These are phyloP conservation scores for Zoanthus gigantus DNA, from an alignment of 92 coral and sea anemone genomes.

Conservation along the genomic window DNA sequence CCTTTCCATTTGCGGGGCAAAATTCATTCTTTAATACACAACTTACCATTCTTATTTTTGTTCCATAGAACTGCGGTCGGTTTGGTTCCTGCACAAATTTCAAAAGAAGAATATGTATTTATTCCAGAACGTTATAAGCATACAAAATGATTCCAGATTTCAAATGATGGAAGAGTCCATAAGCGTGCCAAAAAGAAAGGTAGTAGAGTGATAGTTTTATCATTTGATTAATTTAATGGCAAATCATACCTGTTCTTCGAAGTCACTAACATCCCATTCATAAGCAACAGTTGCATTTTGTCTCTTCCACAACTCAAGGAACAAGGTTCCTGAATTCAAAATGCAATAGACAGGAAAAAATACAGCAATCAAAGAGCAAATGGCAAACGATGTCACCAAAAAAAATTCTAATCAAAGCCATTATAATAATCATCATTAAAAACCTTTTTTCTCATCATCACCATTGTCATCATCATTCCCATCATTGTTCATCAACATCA, in stretches of 20 bases:
- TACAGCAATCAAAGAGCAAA: background rate
- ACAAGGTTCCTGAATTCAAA: slow-evolving; percentile 81
- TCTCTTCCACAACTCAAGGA: slow-evolving; percentile 93
- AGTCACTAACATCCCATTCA: slow-evolving; percentile 95
- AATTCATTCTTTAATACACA: background rate
- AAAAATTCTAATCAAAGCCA: no score
- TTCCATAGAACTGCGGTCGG: slow-evolving; percentile 97
- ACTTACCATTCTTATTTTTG: slow-evolving; percentile 81
- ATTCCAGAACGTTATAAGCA: background rate
- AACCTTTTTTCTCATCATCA: no score
- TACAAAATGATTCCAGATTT: background rate
- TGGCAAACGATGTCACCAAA: background rate
- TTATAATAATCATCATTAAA: no score
- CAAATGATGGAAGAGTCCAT: background rate
- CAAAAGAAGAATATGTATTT: background rate
- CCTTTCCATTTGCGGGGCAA: no score
- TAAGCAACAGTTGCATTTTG: slow-evolving; percentile 85
- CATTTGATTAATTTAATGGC: no score
- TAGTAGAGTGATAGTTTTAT: background rate
- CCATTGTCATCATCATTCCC: no score
- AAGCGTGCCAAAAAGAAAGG: no score
- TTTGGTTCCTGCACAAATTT: slow-evolving; percentile 75
- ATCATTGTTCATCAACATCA: no score
- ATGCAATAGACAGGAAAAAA: background rate
- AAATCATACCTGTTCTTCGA: slow-evolving; percentile 91